These are phyloP conservation scores for Phrynocephalus guinanensis DNA, from an alignment of 2,797 vertebrate genomes.

Conservation along the genomic window DNA sequence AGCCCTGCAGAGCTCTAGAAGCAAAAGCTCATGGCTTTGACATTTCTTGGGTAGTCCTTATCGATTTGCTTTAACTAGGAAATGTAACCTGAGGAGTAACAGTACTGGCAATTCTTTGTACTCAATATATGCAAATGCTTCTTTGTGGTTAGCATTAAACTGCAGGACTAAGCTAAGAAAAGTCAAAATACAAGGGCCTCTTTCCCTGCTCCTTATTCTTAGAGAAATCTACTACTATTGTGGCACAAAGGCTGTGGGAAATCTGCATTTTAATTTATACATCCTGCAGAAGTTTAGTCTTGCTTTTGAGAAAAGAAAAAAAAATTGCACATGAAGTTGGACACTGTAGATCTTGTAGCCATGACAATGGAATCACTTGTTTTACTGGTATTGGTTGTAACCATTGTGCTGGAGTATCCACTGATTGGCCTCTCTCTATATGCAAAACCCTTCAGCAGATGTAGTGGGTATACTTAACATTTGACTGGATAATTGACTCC, in stretches of 20 bases:
- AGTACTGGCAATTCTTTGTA: constrained; percentile 45
- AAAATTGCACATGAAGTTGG: constrained; percentile 30
- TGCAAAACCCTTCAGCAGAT: constrained; percentile 16
- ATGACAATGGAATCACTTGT: neutral
- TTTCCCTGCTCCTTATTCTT: neutral
- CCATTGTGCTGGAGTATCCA: constrained; percentile 1
- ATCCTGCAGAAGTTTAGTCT: constrained; percentile 34
- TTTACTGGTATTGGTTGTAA: constrained; percentile 19
- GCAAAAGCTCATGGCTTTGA: neutral
- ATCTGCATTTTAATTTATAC: neutral
- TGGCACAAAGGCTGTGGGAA: constrained; percentile 26
- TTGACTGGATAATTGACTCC: neutral
- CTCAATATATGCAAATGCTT: constrained; percentile 42
- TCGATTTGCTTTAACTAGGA: constrained; percentile 36
- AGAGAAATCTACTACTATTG: constrained; percentile 33
- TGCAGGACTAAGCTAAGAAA: neutral
- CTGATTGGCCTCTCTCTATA: constrained; percentile 12
- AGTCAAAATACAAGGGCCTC: constrained; percentile 46
- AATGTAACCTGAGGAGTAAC: constrained; percentile 11
- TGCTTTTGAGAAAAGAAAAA: constrained; percentile 34
- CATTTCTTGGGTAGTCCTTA: constrained; percentile 28
- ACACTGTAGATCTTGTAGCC: constrained; percentile 23
- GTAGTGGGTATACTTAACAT: constrained; percentile 5
- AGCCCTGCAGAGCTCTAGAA: too few species aligned
- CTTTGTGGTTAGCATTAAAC: constrained; percentile 43